phyloP scores from a whole-genome alignment of 2,888 invertebrate species.

The Eupithecia dodoneata region DNA sequence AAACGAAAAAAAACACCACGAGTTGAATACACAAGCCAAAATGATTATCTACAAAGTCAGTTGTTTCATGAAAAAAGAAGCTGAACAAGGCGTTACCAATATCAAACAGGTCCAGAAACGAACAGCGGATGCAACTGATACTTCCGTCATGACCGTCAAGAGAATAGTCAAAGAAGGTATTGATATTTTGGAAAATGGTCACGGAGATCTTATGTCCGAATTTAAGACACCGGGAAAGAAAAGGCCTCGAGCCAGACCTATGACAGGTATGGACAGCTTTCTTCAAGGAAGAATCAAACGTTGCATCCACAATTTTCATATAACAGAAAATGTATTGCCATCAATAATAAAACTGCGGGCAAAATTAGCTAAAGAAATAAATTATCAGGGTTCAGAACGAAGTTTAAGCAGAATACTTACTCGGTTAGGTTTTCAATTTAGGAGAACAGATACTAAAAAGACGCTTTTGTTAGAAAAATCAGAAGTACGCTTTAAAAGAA shows the following conservation, averaged over 20 bases:
- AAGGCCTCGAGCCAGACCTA: neutral
- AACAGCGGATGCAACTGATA: neutral
- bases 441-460: slow-evolving; percentile 43
- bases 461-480: slow-evolving; percentile 41
- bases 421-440: slow-evolving; percentile 43
- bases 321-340: neutral
- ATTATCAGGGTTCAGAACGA: slow-evolving; percentile 8
- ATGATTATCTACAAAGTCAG: neutral
- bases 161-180: slow-evolving; percentile 6
- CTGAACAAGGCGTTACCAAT: neutral
- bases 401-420: slow-evolving; percentile 7
- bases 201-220: neutral
- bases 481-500: slow-evolving; percentile 38
- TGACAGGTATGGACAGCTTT: neutral
- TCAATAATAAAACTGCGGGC: neutral
- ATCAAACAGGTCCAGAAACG: slow-evolving; percentile 4
- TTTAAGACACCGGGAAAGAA: slow-evolving; percentile 1
- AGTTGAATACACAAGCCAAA: slow-evolving; percentile 2
- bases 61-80: slow-evolving; percentile 7
- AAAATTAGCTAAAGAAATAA: slow-evolving; percentile 7
- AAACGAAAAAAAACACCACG: neutral
- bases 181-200: neutral
- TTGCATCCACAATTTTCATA: neutral
- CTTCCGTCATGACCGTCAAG: neutral
- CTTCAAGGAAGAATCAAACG: slow-evolving; percentile 2